Percentiles rank a stretch among this genome's conserved stretches.
These are phyloP conservation scores for Cantharis rufa DNA, from an alignment of 2,888 invertebrate genomes.

Conservation along the genomic window DNA sequence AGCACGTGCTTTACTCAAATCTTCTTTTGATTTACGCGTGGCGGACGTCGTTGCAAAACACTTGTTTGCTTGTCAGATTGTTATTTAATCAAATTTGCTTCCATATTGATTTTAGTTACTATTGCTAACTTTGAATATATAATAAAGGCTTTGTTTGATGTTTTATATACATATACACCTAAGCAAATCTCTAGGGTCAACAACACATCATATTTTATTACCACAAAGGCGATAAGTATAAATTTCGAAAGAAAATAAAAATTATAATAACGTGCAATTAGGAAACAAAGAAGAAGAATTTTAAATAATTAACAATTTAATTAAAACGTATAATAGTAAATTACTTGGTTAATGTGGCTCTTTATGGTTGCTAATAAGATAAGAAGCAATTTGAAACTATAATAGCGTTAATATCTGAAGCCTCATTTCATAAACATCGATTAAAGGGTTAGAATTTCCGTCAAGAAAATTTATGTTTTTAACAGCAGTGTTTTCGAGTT, in stretches of 20 bases:
- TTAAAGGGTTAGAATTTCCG: constrained; percentile 47
- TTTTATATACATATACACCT: background rate
- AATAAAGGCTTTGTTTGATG: constrained; percentile 20
- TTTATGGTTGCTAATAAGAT: constrained; percentile 55
- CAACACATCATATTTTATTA: background rate
- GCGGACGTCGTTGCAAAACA: constrained; percentile 18
- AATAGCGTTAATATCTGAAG: constrained; percentile 55
- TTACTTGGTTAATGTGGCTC: constrained; percentile 54
- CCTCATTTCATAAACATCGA: constrained; percentile 57
- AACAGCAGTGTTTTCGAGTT: background rate
- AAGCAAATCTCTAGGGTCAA: background rate
- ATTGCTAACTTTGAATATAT: constrained; percentile 10
- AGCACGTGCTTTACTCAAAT: constrained; percentile 19
- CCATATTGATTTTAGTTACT: constrained; percentile 20
- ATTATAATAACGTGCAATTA: background rate
- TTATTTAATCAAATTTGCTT: constrained; percentile 27
- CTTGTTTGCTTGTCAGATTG: constrained; percentile 23
- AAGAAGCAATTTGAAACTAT: constrained; percentile 56
- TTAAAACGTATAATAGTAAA: constrained; percentile 52
- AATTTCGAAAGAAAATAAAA: background rate
- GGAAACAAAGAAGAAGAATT: constrained; percentile 37
- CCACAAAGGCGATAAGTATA: background rate
- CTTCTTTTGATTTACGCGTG: constrained; percentile 28
- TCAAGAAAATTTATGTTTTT: background rate
- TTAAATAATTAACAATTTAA: constrained; percentile 47